Percentiles rank a stretch among this genome's conserved stretches.
Conservation (phyloP, 1,140 invertebrate genomes). For the Pogonomyrmex barbatus region DNA sequence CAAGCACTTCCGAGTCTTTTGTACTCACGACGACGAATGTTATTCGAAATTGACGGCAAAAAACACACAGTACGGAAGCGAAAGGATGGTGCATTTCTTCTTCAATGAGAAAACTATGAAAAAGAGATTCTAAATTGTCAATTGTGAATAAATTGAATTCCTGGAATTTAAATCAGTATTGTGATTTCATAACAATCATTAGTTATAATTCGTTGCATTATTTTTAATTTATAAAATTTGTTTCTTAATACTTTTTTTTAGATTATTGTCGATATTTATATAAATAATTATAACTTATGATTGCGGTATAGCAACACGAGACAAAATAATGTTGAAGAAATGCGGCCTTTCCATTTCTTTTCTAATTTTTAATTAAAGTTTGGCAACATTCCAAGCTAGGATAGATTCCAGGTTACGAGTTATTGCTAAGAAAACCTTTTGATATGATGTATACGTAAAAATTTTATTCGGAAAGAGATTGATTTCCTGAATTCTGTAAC, state of each 20-base stretch:
- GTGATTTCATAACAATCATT: not conserved
- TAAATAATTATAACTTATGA: not conserved
- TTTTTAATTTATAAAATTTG: not conserved
- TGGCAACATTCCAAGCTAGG: constrained; percentile 30
- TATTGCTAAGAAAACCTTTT: constrained; percentile 12
- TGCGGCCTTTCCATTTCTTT: not conserved
- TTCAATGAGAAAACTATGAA: not conserved
- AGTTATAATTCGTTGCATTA: not conserved
- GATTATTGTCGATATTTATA: not conserved
- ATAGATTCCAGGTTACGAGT: constrained; percentile 37
- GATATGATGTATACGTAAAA: not conserved
- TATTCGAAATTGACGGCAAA: not conserved
- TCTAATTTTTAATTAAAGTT: constrained; percentile 9
- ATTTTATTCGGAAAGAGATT: constrained; percentile 20
- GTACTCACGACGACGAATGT: constrained; percentile 32
- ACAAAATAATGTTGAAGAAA: constrained; percentile 44
- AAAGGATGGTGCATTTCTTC: constrained; percentile 16
- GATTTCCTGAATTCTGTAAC: constrained; percentile 22
- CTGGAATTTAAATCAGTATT: not conserved
- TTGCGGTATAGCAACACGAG: not conserved
- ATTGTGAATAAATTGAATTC: constrained; percentile 10
- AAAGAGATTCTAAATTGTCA: not conserved
- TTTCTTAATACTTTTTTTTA: not conserved
- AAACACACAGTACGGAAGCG: not conserved
- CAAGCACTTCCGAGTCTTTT: constrained; percentile 32